Evolutionary conservation across 2,888 invertebrate species (phyloP).

Genomic region (Pachydiplax longipennis): DNA sequence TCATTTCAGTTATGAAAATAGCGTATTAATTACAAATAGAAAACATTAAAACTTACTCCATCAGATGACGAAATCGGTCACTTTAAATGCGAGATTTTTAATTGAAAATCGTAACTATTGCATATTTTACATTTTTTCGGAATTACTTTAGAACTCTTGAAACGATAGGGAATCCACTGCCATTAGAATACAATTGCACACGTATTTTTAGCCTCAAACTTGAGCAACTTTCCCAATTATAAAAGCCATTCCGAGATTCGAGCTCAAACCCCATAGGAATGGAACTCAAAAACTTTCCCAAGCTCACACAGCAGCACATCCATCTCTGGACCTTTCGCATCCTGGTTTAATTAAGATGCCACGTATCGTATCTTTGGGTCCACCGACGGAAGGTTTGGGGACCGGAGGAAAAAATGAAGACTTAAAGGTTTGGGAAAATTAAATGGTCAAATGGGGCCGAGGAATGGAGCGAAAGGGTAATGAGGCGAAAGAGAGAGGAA

Average conservation of each 20-base stretch:
- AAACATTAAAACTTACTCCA: no score
- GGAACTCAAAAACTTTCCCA: slow-evolving; percentile 19
- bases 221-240: slow-evolving; percentile 7
- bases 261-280: neutral
- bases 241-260: neutral
- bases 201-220: neutral
- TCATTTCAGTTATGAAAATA: no score
- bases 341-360: slow-evolving; percentile 29
- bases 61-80: no score
- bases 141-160: no score
- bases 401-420: neutral
- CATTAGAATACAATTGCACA: neutral
- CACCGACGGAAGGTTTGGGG: neutral
- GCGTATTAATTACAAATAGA: no score
- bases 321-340: slow-evolving; percentile 19
- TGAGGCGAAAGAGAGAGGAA: neutral
- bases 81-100: no score
- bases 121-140: neutral
- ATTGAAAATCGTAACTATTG: neutral
- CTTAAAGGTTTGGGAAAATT: slow-evolving; percentile 12
- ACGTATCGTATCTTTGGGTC: neutral
- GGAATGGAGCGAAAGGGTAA: neutral
- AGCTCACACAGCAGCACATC: neutral
- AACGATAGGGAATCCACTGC: neutral
- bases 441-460: slow-evolving; percentile 5